Evolutionary conservation across 2,888 invertebrate genomes (phyloP), one percentile per base, ranked within the genome.

Genomic region (Ryuthela nishihirai): DNA sequence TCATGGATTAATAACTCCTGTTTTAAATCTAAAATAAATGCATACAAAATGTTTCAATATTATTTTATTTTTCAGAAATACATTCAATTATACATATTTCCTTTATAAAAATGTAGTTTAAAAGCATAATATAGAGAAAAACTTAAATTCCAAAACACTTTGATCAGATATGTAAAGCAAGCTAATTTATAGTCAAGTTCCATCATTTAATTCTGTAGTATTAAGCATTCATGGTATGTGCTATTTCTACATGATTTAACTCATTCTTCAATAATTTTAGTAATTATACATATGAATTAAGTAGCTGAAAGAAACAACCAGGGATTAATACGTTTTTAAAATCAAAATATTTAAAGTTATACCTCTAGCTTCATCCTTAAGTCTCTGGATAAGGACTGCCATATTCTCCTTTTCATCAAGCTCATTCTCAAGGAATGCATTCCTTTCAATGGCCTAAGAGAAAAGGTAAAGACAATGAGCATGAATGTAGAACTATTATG

Each of bases 341-440:
- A 41, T 6, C 23, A n/a, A 20, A 15, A 43, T 9, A 10, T 18
- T 26, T 10, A 3, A 18, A 23, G 34, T 20, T 48, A 45, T 74
- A 92, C 94, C 97, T 85, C 94, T 84, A 25, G 92, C 87, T 84
- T 98, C 97, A 80, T 98, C 97, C 76, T 89, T 92, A 68, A 97
- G 81, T 73, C 97, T 83, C 74, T 98, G 97, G 66, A 97, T 83
- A 75, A 87, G 88, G 64, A 88, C 87, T 73, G 87, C 85, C 62
- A 97, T 78, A 69, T 83, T 82, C 76, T 95, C 95, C 73, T 94
- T 91, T 76, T 98, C 97, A 76, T 95, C 97, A 49, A 97, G 82
- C 78, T 98, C 98, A 74, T 88, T 90, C 78, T 98, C 97, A 61
- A 98, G 80, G 62, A 97, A 84, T 54, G 94, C 97, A 81, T 95